Conservation (phyloP, 1,140 invertebrate genomes). For the Atta texana region DNA sequence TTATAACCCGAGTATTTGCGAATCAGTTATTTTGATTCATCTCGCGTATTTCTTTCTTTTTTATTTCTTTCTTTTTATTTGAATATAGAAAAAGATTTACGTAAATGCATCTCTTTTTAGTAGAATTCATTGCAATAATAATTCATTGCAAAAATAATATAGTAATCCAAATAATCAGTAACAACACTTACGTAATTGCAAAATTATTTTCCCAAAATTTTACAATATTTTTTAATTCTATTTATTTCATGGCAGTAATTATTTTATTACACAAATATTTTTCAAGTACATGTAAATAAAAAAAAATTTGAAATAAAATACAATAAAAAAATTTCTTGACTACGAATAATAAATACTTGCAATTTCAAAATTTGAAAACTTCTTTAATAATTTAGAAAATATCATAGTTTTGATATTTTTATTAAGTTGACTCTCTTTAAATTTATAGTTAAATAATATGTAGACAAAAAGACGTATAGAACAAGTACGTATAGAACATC, state of each 20-base stretch:
- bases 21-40: neutral
- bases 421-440: neutral
- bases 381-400: neutral
- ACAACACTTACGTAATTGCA: neutral
- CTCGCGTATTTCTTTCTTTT: neutral
- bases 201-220: conserved; percentile 8
- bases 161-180: neutral
- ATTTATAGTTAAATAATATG: conserved; percentile 6
- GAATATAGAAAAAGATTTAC: neutral
- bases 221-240: neutral
- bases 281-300: neutral
- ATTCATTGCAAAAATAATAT: too few species aligned
- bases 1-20: neutral
- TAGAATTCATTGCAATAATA: neutral
- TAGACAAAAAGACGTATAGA: neutral
- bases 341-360: neutral
- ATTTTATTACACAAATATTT: conserved; percentile 1
- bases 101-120: neutral
- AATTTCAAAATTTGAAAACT: neutral
- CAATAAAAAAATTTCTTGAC: neutral
- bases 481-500: neutral
- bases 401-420: neutral
- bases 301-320: neutral
- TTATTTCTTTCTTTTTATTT: neutral
- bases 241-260: conserved; percentile 10